phyloP scores from a whole-genome alignment of 2,888 invertebrate species.

The Ctenicera cuprea region DNA sequence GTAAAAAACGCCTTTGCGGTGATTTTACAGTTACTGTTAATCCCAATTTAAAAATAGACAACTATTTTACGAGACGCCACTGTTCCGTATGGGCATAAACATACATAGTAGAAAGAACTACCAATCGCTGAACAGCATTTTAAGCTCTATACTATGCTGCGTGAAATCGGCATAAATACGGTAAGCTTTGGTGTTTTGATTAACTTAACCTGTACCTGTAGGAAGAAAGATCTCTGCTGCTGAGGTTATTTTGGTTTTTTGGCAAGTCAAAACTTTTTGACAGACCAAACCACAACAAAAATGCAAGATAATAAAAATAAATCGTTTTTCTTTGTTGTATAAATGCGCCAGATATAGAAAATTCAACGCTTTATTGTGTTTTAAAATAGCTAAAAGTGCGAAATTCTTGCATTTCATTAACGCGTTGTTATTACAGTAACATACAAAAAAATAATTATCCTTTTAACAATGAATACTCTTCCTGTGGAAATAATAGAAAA shows the following conservation, averaged over 20 bases:
- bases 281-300: slow-evolving; percentile 25
- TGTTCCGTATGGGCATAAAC: no score
- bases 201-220: no score
- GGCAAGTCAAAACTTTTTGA: slow-evolving; percentile 11
- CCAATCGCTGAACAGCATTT: no score
- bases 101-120: no score
- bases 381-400: slow-evolving; percentile 22
- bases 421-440: background rate
- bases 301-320: slow-evolving; percentile 18
- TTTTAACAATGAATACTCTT: slow-evolving; percentile 61
- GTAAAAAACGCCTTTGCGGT: no score
- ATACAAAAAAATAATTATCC: background rate
- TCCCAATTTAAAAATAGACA: no score
- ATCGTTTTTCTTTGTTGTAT: slow-evolving; percentile 23
- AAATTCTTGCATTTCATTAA: background rate
- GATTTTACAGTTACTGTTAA: no score
- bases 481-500: slow-evolving; percentile 69
- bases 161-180: no score
- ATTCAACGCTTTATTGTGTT: background rate
- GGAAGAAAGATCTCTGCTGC: background rate
- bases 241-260: background rate
- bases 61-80: no score
- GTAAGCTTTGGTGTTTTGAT: no score
- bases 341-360: slow-evolving; percentile 2
- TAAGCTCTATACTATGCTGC: no score